Evolutionary conservation across 1,140 invertebrate species (phyloP).

Genomic region (Calliphora vicina): DNA sequence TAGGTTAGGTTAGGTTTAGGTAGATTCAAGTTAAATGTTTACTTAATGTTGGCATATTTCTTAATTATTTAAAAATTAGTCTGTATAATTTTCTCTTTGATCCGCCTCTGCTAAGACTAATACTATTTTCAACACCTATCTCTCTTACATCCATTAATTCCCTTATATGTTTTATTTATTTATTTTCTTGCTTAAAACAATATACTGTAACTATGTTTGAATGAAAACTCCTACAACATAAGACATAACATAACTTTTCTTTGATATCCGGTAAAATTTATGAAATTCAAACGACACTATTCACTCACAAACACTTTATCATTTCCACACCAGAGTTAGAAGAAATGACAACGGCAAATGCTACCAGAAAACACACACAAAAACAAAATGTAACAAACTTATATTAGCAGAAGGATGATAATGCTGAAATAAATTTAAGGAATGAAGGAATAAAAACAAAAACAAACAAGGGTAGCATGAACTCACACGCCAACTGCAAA

Average conservation of each 20-base stretch:
- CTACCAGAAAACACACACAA: background rate
- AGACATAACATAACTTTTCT: constrained; percentile 32
- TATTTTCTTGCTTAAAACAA: background rate
- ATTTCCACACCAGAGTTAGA: constrained; percentile 36
- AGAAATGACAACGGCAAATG: constrained; percentile 30
- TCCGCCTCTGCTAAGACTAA: background rate
- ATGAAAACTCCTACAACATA: background rate
- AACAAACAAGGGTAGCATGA: no score
- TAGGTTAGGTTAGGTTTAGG: no score
- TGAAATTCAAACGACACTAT: constrained; percentile 39
- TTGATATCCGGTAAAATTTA: constrained; percentile 37
- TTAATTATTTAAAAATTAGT: no score
- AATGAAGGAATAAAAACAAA: background rate
- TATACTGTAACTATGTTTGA: background rate
- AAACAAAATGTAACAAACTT: background rate
- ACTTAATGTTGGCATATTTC: no score
- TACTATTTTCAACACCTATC: background rate
- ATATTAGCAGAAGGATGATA: constrained; percentile 4
- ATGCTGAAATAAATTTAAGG: background rate
- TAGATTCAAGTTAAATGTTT: no score
- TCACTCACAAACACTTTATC: constrained; percentile 39
- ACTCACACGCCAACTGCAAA: no score
- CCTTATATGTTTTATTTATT: background rate
- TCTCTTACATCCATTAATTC: background rate
- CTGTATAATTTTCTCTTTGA: no score